phyloP scores from a whole-genome alignment of 1,140 invertebrate genomes.

The Drosophila varians region DNA sequence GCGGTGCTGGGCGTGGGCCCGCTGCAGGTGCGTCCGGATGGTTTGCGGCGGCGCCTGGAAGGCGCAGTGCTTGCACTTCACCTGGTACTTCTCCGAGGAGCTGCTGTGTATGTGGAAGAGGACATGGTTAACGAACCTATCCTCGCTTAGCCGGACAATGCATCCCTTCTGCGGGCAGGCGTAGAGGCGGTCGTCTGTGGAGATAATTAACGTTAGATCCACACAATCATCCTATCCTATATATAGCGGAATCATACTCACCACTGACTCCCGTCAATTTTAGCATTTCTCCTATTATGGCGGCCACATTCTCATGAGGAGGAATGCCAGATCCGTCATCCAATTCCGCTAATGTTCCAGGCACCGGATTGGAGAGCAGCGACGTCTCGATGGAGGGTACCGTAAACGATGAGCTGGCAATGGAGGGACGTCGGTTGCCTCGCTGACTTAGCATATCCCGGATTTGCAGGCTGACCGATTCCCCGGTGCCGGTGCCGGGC shows the following conservation, averaged over 20 bases:
- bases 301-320: background rate
- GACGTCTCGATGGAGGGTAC: background rate
- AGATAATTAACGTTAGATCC: too few species aligned
- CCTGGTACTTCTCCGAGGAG: background rate
- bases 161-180: constrained; percentile 49
- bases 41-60: background rate
- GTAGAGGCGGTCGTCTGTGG: constrained; percentile 36
- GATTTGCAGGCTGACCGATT: constrained; percentile 38
- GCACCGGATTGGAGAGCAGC: background rate
- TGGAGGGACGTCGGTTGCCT: background rate
- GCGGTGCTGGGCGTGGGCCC: constrained; percentile 35
- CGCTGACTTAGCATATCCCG: constrained; percentile 29
- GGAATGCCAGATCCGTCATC: too few species aligned
- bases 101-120: constrained; percentile 40
- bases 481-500: too few species aligned
- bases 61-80: constrained; percentile 44
- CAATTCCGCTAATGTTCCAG: background rate
- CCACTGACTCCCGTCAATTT: constrained; percentile 27
- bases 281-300: constrained; percentile 14
- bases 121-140: constrained; percentile 47
- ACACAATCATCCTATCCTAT: too few species aligned
- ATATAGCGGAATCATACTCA: constrained; percentile 25
- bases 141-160: constrained; percentile 19
- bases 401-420: background rate
- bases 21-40: constrained; percentile 37